Conservation (phyloP, 2,797 vertebrate species). For the Aselliscus stoliczkanus region DNA sequence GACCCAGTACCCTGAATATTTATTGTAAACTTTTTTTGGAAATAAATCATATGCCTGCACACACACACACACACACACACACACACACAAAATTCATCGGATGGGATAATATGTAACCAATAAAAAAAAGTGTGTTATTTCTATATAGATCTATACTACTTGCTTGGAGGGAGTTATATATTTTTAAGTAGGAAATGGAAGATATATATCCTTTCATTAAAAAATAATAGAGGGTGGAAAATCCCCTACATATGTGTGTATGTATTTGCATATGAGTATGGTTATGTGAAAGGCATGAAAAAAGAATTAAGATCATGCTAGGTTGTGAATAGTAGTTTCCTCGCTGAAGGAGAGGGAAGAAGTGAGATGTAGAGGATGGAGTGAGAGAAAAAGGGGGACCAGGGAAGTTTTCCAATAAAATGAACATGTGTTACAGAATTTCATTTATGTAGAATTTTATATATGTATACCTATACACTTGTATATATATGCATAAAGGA, state of each 20-base stretch:
- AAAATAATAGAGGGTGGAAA: background rate
- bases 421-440: background rate
- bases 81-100: background rate
- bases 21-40: background rate
- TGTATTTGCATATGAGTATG: background rate
- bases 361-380: background rate
- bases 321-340: background rate
- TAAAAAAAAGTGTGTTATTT: background rate
- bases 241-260: background rate
- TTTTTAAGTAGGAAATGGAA: background rate
- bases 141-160: background rate
- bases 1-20: background rate
- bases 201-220: background rate
- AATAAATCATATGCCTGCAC: background rate
- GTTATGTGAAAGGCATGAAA: background rate
- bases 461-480: background rate
- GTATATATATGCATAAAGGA: background rate
- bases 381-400: background rate
- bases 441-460: background rate
- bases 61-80: background rate
- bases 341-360: background rate
- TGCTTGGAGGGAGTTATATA: background rate
- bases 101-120: background rate
- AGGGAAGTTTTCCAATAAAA: background rate
- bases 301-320: background rate